phyloP scores from a whole-genome alignment of 2,888 invertebrate species.

The Leucozona laternaria region DNA sequence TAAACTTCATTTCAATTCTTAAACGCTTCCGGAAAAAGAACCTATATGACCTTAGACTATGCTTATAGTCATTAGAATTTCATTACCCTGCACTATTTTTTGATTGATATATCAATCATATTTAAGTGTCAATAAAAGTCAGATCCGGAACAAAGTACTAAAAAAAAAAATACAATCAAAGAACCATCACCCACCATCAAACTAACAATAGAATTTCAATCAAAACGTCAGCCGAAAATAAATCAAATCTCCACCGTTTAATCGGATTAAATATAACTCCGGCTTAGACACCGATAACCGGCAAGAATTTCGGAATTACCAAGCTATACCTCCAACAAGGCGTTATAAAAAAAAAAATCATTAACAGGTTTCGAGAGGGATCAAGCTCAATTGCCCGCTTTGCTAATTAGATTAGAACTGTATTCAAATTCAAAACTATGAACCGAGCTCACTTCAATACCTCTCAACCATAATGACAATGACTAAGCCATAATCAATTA shows the following conservation, averaged over 20 bases:
- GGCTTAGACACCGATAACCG: constrained; percentile 6
- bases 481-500: constrained; percentile 56
- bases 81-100: no score
- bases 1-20: background rate
- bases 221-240: constrained; percentile 30
- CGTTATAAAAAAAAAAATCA: constrained; percentile 15
- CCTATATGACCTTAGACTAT: background rate
- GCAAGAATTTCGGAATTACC: constrained; percentile 30
- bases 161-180: background rate
- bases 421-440: constrained; percentile 12
- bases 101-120: background rate
- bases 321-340: background rate
- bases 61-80: no score
- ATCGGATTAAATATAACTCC: constrained; percentile 55
- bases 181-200: constrained; percentile 6
- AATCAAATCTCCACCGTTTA: constrained; percentile 36
- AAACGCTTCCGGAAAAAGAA: background rate
- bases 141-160: constrained; percentile 22
- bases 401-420: constrained; percentile 58
- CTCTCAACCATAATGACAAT: constrained; percentile 41
- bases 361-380: constrained; percentile 65
- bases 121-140: background rate
- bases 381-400: constrained; percentile 68
- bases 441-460: constrained; percentile 16
- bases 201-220: constrained; percentile 23